phyloP scores from a whole-genome alignment of 2,888 invertebrate species.

The Phasia obesa region DNA sequence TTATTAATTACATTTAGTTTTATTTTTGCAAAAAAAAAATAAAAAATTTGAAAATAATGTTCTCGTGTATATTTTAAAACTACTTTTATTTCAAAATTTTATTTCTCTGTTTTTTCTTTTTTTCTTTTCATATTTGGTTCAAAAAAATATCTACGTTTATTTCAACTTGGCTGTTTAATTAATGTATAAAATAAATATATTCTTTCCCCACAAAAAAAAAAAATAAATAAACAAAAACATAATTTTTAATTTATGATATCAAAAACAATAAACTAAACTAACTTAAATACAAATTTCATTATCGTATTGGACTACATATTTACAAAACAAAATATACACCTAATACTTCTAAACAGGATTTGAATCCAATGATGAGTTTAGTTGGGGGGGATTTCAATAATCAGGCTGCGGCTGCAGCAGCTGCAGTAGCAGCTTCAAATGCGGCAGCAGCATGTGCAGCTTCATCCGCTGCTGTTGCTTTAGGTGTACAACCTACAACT shows the following conservation, averaged over 20 bases:
- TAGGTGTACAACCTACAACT: constrained; percentile 79
- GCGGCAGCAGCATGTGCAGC: constrained; percentile 74
- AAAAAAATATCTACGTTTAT: constrained; percentile 69
- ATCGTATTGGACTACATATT: constrained; percentile 47
- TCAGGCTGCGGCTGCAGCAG: constrained; percentile 78
- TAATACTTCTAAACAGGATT: constrained; percentile 77
- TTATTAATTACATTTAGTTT: constrained; percentile 54
- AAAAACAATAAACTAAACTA: constrained; percentile 62
- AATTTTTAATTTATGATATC: constrained; percentile 69
- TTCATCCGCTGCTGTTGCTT: constrained; percentile 75
- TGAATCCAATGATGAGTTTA: constrained; percentile 83
- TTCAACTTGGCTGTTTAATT: constrained; percentile 70
- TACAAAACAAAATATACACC: constrained; percentile 56
- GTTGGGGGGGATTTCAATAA: constrained; percentile 82
- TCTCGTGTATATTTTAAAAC: constrained; percentile 46
- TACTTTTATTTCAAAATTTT: constrained; percentile 71
- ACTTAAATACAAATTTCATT: constrained; percentile 54
- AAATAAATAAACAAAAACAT: constrained; percentile 50
- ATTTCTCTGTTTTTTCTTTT: constrained; percentile 74
- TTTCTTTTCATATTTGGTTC: constrained; percentile 71
- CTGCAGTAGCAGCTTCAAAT: constrained; percentile 73
- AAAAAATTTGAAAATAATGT: constrained; percentile 25
- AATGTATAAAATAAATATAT: constrained; percentile 54
- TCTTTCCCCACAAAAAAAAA: constrained; percentile 56
- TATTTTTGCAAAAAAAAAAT: constrained; percentile 59